A percentile compares a stretch with the other conserved stretches of the same genome.
Conservation (phyloP, 2,888 invertebrate genomes). For the Tanaodytes sp. region DNA sequence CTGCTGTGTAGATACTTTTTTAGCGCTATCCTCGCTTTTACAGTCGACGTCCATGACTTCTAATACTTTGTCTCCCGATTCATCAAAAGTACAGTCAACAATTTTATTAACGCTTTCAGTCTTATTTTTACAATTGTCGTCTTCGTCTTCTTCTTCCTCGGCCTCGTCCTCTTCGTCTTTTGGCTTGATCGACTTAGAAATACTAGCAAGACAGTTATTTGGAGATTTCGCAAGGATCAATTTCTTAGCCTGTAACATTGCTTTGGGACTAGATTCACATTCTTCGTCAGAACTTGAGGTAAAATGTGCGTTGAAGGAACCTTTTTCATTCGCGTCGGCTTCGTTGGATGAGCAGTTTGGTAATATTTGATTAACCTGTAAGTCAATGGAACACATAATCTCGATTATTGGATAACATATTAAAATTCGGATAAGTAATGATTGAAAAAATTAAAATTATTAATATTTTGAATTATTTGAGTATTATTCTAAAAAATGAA, state of each 20-base stretch:
- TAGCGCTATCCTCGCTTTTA: conserved; percentile 68
- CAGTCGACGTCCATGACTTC: conserved; percentile 62
- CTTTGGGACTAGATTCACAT: conserved; percentile 62
- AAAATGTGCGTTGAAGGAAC: conserved; percentile 67
- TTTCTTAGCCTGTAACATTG: conserved; percentile 63
- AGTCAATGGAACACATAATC: too few relatives aligned
- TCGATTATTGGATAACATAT: too few relatives aligned
- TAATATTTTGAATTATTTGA: too few relatives aligned
- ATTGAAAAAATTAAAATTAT: not conserved
- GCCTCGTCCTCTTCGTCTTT: conserved; percentile 49
- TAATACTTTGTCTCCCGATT: conserved; percentile 25
- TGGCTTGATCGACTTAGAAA: conserved; percentile 52
- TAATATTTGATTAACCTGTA: conserved; percentile 64
- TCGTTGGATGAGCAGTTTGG: conserved; percentile 63
- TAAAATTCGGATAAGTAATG: not conserved
- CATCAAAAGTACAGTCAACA: conserved; percentile 47
- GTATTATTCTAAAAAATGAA: too few relatives aligned
- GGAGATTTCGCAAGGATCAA: conserved; percentile 63
- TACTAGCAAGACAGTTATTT: conserved; percentile 57
- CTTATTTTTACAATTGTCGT: conserved; percentile 53
- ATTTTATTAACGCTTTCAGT: conserved; percentile 54
- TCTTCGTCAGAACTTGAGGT: conserved; percentile 70
- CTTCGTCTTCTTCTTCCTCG: conserved; percentile 43
- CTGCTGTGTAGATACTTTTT: conserved; percentile 65
- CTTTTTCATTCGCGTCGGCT: conserved; percentile 62